Percentiles rank a stretch among this genome's conserved stretches.
Evolutionary conservation across 2,113 vertebrate species (phyloP).

Genomic region (Albula goreensis): DNA sequence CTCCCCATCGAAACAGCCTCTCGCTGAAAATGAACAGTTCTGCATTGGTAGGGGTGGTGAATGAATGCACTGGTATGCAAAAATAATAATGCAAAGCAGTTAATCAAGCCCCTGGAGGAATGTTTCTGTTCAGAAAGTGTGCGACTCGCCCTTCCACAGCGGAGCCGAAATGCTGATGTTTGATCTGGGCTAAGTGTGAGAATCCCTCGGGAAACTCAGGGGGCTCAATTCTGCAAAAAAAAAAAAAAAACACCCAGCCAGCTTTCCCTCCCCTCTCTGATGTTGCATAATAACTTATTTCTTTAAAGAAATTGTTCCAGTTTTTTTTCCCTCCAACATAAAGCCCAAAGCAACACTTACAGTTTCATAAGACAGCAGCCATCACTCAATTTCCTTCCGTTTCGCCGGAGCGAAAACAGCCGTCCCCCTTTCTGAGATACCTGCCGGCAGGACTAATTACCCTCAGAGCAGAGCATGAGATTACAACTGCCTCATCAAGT

Average conservation of each 20-base stretch:
- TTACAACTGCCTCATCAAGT: neutral
- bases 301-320: neutral
- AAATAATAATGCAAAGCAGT: neutral
- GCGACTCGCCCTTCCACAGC: slow-evolving; percentile 11
- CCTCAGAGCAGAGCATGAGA: neutral
- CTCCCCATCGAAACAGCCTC: neutral
- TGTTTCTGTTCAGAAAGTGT: neutral
- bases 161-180: slow-evolving; percentile 29
- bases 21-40: neutral
- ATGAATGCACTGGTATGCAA: neutral
- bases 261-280: neutral
- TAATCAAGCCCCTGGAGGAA: slow-evolving; percentile 25
- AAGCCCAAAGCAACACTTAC: neutral
- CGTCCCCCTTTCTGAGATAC: too few species aligned
- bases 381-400: too few species aligned
- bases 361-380: neutral
- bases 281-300: neutral
- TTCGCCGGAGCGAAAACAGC: too few species aligned
- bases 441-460: neutral
- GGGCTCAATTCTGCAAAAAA: neutral
- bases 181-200: neutral
- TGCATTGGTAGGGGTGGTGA: neutral
- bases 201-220: neutral
- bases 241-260: neutral
- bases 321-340: neutral